Evolutionary conservation across 1,140 invertebrate genomes (phyloP), one percentile per base, ranked within the genome.

Genomic region (Mizuhopecten yessoensis): DNA sequence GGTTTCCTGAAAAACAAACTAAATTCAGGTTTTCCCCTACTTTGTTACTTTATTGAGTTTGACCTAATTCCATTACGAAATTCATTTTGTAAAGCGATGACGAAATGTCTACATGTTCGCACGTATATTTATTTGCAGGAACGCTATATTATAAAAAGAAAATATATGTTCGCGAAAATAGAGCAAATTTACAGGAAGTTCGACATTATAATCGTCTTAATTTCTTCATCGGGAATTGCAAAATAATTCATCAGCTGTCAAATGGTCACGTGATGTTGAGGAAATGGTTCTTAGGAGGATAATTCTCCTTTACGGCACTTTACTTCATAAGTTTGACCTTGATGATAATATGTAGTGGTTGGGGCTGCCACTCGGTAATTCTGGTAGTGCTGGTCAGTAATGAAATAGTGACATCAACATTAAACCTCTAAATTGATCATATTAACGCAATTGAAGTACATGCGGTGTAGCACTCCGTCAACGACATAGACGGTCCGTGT

Each of bases 371-470:
- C n/a, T 75, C 57, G 29, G 3, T 29, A 75, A 29, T 75, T 75
- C 57, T 75, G 5, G 23, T n/a, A n/a, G n/a, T 5, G 57, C 0
- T 75, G 57, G n/a, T 17, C 57, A 29, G 1, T 75, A 75, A 75
- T 75, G 57, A 75, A 75, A 75, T 75, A n/a, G 57, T n/a, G 23
- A 75, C 57, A 75, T 75, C 23, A 75, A 75, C 57, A n/a, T 75
- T 75, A 75, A 29, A 75, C 57, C 57, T 29, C 57, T n/a, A 75
- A 75, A n/a, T 75, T 75, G 57, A 75, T 75, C 57, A 29, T 75
- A 75, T 75, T 75, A 75, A n/a, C 57, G 29, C 57, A 75, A 75
- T 75, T 29, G 57, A 75, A 75, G 57, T 49, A 49, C 45, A 23
- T 10, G 3, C 57, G 57, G 29, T 75, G n/a, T 75, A 75, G 9